Percentiles rank a stretch among this genome's conserved stretches.
Conservation (phyloP, 2,888 invertebrate species). For the Sarcophaga carnaria region DNA sequence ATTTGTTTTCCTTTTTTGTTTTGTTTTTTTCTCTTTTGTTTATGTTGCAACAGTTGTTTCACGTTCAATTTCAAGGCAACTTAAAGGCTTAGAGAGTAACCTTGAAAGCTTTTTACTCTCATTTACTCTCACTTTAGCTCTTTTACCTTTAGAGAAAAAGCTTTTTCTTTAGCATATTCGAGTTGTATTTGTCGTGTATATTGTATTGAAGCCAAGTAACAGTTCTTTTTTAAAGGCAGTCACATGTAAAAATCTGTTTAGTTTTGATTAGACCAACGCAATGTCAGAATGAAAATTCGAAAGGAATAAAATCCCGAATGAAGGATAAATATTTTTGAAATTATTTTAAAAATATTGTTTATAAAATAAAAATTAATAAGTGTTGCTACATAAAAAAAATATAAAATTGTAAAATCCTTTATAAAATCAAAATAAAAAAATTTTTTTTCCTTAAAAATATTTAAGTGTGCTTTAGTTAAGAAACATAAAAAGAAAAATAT, state of each 20-base stretch:
- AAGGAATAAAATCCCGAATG: not conserved
- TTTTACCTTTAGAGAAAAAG: constrained; percentile 41
- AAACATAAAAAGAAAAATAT: not conserved
- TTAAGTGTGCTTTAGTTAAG: not conserved
- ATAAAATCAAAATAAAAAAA: not conserved
- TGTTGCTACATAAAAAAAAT: not conserved
- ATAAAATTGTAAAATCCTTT: not conserved
- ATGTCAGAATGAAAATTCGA: constrained; percentile 30
- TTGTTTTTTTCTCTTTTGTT: constrained; percentile 1
- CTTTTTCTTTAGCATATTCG: constrained; percentile 43
- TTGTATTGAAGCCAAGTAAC: not conserved
- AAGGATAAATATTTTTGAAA: not conserved
- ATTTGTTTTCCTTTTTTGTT: not conserved
- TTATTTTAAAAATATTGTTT: not conserved
- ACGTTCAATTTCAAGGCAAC: constrained; percentile 67
- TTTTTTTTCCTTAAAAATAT: not conserved
- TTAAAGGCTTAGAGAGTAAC: constrained; percentile 64
- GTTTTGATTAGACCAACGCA: constrained; percentile 55
- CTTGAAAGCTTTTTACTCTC: constrained; percentile 65
- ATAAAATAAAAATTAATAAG: not conserved
- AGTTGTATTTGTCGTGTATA: constrained; percentile 10
- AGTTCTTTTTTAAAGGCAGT: constrained; percentile 47
- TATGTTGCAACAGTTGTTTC: constrained; percentile 67
- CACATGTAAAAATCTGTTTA: constrained; percentile 54
- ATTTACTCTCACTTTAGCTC: constrained; percentile 7